Evolutionary conservation across 2,113 vertebrate species (phyloP), one percentile per base, ranked within the genome.

Genomic region (Chunga burmeisteri): DNA sequence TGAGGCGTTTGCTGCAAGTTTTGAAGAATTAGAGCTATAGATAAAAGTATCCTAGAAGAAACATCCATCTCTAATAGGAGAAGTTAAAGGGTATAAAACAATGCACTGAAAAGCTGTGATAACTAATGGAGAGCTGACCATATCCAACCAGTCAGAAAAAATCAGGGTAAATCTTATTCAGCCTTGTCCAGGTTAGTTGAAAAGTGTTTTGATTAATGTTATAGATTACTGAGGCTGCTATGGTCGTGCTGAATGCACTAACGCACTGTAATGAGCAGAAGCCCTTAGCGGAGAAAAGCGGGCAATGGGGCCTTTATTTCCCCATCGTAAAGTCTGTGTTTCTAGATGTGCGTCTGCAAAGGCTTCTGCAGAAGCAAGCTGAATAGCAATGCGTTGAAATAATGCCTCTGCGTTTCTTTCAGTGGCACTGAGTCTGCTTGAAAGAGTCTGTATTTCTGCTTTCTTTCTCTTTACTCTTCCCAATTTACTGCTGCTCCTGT

Each of bases 401-500:
- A 94, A 96, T 80, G 79, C 88, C 85, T 38, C 85, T 61, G 89
- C 78, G 0, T 65, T 29, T 11, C 79, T 90, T 89, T 90, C 84
- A 90, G 78, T 13, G 49, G 70, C 84, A 1, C 84, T 55, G 49
- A 23, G 84, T 25, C 75, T 71, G 84, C 82, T 47, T 96, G 81
- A 87, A 88, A 86, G 92, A 75, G 36, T 87, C 89, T 27, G 20
- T 34, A 36, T 81, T 90, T 68, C 91, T 96, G 95, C 93, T 96
- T 74, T 22, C 91, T 92, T 71, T 90, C 81, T 71, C 86, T 70
- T 58, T 74, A 46, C n/a, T 95, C 92, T 94, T 92, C 85, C 79
- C 90, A 74, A 50, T 90, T 96, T 83, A 93, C 67, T 96, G 88
- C 87, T 88, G 92, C 85, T 96, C 85, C 94, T 97, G 93, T 18